These are phyloP conservation scores for Hypsopygia costalis DNA, from an alignment of 2,888 invertebrate genomes.

Conservation along the genomic window DNA sequence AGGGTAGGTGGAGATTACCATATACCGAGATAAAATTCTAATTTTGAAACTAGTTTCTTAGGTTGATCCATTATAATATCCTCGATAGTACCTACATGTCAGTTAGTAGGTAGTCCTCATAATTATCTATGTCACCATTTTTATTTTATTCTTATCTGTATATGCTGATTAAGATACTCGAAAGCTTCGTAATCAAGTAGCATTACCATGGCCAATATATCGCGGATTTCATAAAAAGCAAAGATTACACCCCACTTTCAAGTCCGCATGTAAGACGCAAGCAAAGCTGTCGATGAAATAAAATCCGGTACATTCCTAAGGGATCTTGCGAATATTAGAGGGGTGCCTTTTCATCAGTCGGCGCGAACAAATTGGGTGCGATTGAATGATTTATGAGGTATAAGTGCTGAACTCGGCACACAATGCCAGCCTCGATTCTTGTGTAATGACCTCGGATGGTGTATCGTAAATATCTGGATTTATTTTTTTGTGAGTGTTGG, in stretches of 20 bases:
- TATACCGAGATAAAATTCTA: no score
- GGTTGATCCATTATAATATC: no score
- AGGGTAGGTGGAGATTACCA: no score
- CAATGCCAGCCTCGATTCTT: constrained; percentile 26
- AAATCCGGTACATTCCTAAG: constrained; percentile 32
- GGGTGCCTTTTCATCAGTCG: constrained; percentile 47
- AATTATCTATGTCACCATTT: no score
- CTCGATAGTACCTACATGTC: no score
- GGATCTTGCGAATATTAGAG: constrained; percentile 37
- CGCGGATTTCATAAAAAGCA: no score
- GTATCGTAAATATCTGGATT: constrained; percentile 29
- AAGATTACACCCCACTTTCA: constrained; percentile 12
- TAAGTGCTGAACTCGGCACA: constrained; percentile 33
- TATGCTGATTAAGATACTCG: no score
- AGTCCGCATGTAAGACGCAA: constrained; percentile 11
- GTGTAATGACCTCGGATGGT: constrained; percentile 26
- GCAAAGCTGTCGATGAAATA: constrained; percentile 29
- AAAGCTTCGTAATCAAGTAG: no score
- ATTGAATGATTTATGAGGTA: constrained; percentile 52
- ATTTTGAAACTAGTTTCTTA: no score
- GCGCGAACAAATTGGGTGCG: constrained; percentile 47
- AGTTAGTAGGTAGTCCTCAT: no score
- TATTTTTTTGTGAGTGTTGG: constrained; percentile 5
- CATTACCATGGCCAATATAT: no score
- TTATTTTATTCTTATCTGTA: no score